Evolutionary conservation across 2,888 invertebrate species (phyloP).

Genomic region (Archips xylosteana): DNA sequence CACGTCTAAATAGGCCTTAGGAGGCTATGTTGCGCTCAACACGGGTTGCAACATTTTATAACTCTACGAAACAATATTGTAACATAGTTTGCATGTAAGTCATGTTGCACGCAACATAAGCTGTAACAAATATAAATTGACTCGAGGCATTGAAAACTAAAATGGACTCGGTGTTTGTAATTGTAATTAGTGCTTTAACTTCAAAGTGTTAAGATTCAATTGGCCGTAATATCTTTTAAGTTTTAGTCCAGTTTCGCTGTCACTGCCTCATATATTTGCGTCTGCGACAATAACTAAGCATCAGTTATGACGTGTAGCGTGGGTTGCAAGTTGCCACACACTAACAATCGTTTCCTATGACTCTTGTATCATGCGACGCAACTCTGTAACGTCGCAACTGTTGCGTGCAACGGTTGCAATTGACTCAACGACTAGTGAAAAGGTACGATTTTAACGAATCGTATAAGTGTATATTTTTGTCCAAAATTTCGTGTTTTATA

Average conservation of each 20-base stretch:
- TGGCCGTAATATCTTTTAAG: neutral
- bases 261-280: neutral
- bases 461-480: constrained; percentile 13
- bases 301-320: constrained; percentile 1
- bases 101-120: neutral
- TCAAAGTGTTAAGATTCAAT: neutral
- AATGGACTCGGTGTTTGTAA: neutral
- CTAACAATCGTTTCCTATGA: neutral
- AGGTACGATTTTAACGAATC: neutral
- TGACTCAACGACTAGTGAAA: neutral
- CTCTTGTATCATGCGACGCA: neutral
- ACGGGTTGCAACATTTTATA: neutral
- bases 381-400: neutral
- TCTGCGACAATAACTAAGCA: neutral
- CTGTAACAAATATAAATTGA: neutral
- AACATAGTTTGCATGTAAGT: neutral
- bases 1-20: neutral
- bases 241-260: neutral
- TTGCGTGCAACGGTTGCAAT: neutral
- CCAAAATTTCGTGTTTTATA: constrained; percentile 10
- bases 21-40: neutral
- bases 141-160: neutral
- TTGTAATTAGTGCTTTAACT: neutral
- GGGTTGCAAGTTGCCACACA: neutral
- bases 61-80: neutral